Conservation (phyloP, 1,140 invertebrate species). For the Nomia melanderi region DNA sequence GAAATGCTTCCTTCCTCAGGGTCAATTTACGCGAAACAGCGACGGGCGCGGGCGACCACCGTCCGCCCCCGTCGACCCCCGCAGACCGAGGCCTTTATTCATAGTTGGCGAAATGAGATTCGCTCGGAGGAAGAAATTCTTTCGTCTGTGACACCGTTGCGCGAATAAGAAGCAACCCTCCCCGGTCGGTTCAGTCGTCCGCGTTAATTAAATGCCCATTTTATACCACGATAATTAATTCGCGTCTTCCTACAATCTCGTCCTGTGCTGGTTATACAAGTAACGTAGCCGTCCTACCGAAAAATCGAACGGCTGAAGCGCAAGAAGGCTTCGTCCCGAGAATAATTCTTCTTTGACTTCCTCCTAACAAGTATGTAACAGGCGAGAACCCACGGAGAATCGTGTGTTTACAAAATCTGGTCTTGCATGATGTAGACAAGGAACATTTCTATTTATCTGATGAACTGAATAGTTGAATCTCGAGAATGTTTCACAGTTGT, state of each 20-base stretch:
- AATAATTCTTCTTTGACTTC: too few species aligned
- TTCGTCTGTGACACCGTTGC: constrained; percentile 21
- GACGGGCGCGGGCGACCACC: constrained; percentile 5
- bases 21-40: constrained; percentile 60
- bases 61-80: background rate
- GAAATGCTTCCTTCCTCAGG: constrained; percentile 54
- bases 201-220: constrained; percentile 37
- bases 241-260: background rate
- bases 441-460: too few species aligned
- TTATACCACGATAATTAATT: background rate
- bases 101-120: constrained; percentile 21
- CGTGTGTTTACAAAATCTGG: too few species aligned
- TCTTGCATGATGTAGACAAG: too few species aligned
- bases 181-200: constrained; percentile 23
- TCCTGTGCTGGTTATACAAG: background rate
- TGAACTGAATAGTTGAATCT: too few species aligned
- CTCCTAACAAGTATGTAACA: too few species aligned
- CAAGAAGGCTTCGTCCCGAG: too few species aligned
- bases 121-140: constrained; percentile 30
- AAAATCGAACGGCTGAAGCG: background rate
- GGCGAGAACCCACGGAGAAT: too few species aligned
- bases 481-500: too few species aligned
- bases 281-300: background rate
- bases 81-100: constrained; percentile 20
- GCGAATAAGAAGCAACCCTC: constrained; percentile 13